A percentile compares a stretch with the other conserved stretches of the same genome.
Conservation (phyloP, 2,797 vertebrate genomes). For the Phaenicophaeus curvirostris region DNA sequence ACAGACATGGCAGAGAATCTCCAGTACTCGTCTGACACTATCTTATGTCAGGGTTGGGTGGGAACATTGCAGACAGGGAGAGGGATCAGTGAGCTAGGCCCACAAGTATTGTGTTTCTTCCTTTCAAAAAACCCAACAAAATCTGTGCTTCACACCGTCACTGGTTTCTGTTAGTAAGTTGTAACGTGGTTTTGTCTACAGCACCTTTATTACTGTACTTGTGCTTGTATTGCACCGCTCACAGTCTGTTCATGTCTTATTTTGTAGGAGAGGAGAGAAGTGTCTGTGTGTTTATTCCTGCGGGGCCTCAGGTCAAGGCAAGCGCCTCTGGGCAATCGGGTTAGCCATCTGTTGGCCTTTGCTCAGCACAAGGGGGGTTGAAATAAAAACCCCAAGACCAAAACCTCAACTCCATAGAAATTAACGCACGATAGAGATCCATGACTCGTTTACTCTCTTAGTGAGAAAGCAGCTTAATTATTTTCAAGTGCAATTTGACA, state of each 20-base stretch:
- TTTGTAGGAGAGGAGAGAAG: neutral
- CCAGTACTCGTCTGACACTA: neutral
- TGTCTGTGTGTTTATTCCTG: neutral
- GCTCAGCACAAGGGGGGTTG: neutral
- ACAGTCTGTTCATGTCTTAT: neutral
- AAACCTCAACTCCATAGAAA: neutral
- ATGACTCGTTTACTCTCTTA: neutral
- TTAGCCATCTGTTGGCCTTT: neutral
- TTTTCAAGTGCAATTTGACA: conserved; percentile 23
- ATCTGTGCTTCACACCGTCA: neutral
- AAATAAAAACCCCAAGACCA: neutral
- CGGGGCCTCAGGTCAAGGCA: neutral
- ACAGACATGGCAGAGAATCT: neutral
- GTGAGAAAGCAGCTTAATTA: conserved; percentile 13
- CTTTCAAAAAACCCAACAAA: neutral
- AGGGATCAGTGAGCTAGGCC: neutral
- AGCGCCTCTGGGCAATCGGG: neutral
- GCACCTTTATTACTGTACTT: neutral
- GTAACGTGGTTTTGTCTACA: neutral
- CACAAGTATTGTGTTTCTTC: neutral
- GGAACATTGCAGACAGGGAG: neutral
- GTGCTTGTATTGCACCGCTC: neutral
- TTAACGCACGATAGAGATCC: neutral
- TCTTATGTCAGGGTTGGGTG: neutral
- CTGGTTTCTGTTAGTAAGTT: neutral